These are phyloP conservation scores for Botia almorhae DNA, from an alignment of 2,797 vertebrate species.

Conservation along the genomic window DNA sequence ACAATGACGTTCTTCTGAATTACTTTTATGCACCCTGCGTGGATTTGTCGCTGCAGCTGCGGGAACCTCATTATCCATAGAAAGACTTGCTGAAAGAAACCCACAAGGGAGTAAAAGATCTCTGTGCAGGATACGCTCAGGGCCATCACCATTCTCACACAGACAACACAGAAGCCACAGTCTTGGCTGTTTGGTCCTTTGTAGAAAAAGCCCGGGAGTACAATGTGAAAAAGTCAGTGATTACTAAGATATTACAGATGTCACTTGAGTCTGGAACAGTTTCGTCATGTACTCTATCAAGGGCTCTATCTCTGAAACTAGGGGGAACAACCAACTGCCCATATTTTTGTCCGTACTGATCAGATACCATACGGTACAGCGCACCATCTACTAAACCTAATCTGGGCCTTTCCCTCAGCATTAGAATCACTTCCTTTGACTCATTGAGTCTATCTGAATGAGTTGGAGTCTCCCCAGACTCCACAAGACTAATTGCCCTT, in stretches of 20 bases:
- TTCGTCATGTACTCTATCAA: conserved; percentile 5
- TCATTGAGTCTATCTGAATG: not conserved
- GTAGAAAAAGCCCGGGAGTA: not conserved
- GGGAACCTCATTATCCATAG: not conserved
- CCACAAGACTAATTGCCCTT: not conserved
- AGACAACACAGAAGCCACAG: no score
- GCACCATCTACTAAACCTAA: no score
- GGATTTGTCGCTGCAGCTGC: not conserved
- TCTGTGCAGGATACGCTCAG: conserved; percentile 1
- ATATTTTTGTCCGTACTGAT: no score
- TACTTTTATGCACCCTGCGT: not conserved
- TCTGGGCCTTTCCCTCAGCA: conserved; percentile 17
- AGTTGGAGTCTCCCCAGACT: not conserved
- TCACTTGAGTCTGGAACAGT: conserved; percentile 6
- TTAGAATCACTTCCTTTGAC: not conserved
- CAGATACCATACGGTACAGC: no score
- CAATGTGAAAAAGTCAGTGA: conserved; percentile 47
- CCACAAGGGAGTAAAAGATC: conserved; percentile 24
- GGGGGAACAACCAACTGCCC: no score
- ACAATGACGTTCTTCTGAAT: not conserved
- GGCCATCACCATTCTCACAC: conserved; percentile 8
- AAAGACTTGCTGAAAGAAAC: not conserved
- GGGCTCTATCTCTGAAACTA: no score
- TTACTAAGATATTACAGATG: conserved; percentile 39
- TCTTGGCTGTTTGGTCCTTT: no score